phyloP scores from a whole-genome alignment of 2,888 invertebrate species.

The Gastracanthus pulcherrimus region DNA sequence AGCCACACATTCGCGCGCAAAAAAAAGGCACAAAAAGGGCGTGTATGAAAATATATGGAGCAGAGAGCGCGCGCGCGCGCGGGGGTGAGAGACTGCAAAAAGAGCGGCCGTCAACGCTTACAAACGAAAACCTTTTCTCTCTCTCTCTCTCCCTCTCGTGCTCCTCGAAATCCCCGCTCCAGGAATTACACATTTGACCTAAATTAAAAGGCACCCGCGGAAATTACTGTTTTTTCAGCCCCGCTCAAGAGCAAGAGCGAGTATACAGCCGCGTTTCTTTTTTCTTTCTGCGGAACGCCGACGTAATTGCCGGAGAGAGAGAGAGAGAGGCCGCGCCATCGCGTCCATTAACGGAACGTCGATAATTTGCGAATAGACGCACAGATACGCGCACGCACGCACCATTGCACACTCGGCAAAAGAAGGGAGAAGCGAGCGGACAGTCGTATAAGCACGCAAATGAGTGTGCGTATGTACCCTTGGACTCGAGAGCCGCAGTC shows the following conservation, averaged over 20 bases:
- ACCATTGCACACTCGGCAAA: background rate
- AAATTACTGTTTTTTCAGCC: conserved; percentile 24
- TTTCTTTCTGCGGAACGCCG: background rate
- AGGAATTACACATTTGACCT: conserved; percentile 34
- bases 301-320: background rate
- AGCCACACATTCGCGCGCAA: background rate
- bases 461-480: too few species aligned
- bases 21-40: background rate
- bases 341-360: conserved; percentile 6
- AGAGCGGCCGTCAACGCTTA: background rate
- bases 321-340: background rate
- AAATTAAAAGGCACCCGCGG: conserved; percentile 44
- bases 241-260: background rate
- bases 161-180: background rate
- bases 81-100: too few species aligned
- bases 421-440: background rate
- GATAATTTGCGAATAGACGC: conserved; percentile 36
- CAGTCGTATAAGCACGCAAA: too few species aligned
- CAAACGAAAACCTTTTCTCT: conserved; percentile 4
- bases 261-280: background rate
- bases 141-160: background rate
- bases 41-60: too few species aligned
- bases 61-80: too few species aligned
- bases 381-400: background rate
- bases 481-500: too few species aligned